These are phyloP conservation scores for Harpagoxenus sublaevis DNA, from an alignment of 2,888 invertebrate species.

Conservation along the genomic window DNA sequence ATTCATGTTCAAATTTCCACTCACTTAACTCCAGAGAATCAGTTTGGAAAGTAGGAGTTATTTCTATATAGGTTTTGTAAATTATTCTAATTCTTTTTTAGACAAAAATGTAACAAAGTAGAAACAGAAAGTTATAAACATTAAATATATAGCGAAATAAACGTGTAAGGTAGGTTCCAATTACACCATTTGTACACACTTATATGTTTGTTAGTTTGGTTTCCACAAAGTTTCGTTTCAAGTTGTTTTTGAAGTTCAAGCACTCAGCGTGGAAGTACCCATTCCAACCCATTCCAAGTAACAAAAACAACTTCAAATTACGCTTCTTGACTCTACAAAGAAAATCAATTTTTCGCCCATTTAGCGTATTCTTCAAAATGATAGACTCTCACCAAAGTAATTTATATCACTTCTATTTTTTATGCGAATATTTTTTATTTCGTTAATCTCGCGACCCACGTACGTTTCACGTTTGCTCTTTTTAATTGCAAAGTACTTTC, in stretches of 20 bases:
- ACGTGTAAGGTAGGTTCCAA: not conserved
- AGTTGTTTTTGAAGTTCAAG: constrained; percentile 25
- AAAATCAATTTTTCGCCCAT: not conserved
- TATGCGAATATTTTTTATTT: not conserved
- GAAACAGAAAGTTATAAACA: not conserved
- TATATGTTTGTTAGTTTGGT: not conserved
- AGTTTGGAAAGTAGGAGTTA: too few relatives aligned
- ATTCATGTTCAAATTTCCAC: not conserved
- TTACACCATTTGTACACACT: not conserved
- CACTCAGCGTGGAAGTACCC: not conserved
- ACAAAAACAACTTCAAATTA: constrained; percentile 19
- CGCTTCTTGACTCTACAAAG: not conserved
- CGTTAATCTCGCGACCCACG: not conserved
- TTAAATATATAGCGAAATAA: not conserved
- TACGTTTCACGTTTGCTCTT: not conserved
- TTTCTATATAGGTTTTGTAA: not conserved
- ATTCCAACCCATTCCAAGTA: not conserved
- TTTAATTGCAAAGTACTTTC: not conserved
- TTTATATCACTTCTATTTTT: not conserved
- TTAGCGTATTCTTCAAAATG: not conserved
- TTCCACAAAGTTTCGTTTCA: constrained; percentile 3
- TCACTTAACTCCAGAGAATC: too few relatives aligned
- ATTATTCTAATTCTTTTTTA: not conserved
- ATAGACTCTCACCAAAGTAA: not conserved
- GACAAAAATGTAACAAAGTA: not conserved